Evolutionary conservation across 2,113 vertebrate species (phyloP).

Genomic region (Phyllopteryx taeniolatus): DNA sequence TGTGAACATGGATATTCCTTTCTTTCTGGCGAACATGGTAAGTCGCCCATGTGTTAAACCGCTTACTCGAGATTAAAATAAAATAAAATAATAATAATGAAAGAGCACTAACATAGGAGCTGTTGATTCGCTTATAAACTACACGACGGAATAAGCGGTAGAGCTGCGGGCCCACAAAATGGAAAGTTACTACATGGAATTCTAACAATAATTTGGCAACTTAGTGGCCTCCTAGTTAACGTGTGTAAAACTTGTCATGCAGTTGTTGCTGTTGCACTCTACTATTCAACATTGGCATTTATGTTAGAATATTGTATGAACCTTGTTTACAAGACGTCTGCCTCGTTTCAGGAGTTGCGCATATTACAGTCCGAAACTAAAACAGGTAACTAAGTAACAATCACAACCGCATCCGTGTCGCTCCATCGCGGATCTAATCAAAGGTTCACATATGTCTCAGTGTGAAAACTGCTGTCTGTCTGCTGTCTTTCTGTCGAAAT

Average conservation of each 20-base stretch:
- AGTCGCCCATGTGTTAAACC: too few species aligned
- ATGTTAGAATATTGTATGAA: neutral
- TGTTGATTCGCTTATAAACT: neutral
- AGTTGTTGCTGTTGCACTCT: neutral
- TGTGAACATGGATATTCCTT: too few species aligned
- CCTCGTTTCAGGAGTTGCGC: neutral
- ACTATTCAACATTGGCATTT: neutral
- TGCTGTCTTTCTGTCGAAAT: constrained; percentile 5
- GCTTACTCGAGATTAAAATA: too few species aligned
- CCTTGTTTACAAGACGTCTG: neutral
- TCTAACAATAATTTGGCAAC: too few species aligned
- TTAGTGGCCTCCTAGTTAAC: too few species aligned
- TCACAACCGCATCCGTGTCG: constrained; percentile 24
- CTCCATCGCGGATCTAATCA: neutral
- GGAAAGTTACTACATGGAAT: too few species aligned
- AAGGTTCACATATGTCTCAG: neutral
- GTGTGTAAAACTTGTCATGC: too few species aligned
- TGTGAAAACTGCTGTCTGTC: neutral
- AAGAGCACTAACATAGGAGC: neutral
- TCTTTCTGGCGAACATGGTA: too few species aligned
- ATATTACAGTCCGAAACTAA: neutral
- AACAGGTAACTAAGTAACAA: constrained; percentile 27
- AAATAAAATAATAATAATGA: neutral
- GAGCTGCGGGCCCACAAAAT: too few species aligned
- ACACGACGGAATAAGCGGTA: too few species aligned